Conservation (phyloP, 2,113 vertebrate species). For the Bucco capensis region DNA sequence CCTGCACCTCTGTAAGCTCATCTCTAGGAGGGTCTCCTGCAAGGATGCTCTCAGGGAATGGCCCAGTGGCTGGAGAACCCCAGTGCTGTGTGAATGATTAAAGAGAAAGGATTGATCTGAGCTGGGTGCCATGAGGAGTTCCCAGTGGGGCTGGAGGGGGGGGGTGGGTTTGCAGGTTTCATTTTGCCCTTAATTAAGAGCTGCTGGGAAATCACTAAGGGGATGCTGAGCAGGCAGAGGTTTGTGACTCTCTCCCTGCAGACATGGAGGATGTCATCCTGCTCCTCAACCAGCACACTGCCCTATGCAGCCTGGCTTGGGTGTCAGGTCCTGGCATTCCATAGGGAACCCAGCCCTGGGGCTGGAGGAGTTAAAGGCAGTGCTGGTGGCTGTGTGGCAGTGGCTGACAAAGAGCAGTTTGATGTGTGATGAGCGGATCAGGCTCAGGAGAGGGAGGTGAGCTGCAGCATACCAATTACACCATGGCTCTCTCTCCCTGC, state of each 20-base stretch:
- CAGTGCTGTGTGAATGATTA: neutral
- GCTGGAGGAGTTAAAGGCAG: conserved; percentile 47
- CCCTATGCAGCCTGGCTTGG: neutral
- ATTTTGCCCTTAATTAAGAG: neutral
- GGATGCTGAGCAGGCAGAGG: neutral
- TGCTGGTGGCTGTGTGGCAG: neutral
- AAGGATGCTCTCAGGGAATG: neutral
- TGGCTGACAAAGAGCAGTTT: conserved; percentile 57
- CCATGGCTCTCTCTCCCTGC: neutral
- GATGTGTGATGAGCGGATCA: conserved; percentile 30
- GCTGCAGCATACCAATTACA: conserved; percentile 43
- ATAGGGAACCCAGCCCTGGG: neutral
- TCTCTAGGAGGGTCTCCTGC: neutral
- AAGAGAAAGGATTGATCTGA: neutral
- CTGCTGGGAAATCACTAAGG: neutral
- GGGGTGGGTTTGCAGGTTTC: neutral
- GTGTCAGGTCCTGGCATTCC: rapidly evolving
- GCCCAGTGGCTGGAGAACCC: neutral
- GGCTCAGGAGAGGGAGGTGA: conserved; percentile 38
- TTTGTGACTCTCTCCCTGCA: neutral
- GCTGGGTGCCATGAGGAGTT: neutral
- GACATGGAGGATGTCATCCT: neutral
- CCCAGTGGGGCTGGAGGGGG: neutral
- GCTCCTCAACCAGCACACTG: rapidly evolving
- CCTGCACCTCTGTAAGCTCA: neutral